phyloP scores from a whole-genome alignment of 53 echinoderm and acorn worm genomes.

The Astropecten irregularis region DNA sequence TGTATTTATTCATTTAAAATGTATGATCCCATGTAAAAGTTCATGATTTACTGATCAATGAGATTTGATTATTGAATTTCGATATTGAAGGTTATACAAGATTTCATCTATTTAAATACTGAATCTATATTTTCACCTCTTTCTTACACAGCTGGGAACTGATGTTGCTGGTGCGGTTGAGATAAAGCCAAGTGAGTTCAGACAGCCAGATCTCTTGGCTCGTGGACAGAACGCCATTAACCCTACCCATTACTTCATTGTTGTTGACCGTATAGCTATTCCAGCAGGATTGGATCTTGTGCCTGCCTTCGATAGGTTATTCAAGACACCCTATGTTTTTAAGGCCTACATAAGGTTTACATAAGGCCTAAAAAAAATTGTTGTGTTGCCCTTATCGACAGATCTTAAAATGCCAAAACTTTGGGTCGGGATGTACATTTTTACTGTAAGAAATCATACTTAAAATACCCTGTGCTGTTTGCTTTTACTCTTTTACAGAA shows the following conservation, averaged over 20 bases:
- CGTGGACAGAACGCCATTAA: conserved; percentile 26
- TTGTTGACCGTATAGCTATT: conserved; percentile 24
- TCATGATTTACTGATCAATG: too few species aligned
- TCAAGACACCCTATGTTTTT: conserved; percentile 7
- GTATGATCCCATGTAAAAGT: not conserved
- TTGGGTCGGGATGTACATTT: too few species aligned
- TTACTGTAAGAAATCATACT: too few species aligned
- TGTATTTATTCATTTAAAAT: not conserved
- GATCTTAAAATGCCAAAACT: too few species aligned
- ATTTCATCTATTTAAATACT: conserved; percentile 17
- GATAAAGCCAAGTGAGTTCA: not conserved
- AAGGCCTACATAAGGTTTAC: too few species aligned
- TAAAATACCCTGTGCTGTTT: too few species aligned
- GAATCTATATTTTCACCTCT: conserved; percentile 10
- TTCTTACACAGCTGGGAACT: conserved; percentile 31
- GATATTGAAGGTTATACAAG: not conserved
- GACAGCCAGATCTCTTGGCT: conserved; percentile 31
- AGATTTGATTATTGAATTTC: not conserved
- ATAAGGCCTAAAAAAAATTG: too few species aligned
- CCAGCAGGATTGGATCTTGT: conserved; percentile 42
- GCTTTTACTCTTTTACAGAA: too few species aligned
- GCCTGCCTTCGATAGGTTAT: conserved; percentile 30
- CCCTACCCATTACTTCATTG: conserved; percentile 27
- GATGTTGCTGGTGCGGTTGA: conserved; percentile 17
- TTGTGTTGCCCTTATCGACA: too few species aligned